Evolutionary conservation across 2,888 invertebrate genomes (phyloP).

Genomic region (Leptinotarsa rubiginosa): DNA sequence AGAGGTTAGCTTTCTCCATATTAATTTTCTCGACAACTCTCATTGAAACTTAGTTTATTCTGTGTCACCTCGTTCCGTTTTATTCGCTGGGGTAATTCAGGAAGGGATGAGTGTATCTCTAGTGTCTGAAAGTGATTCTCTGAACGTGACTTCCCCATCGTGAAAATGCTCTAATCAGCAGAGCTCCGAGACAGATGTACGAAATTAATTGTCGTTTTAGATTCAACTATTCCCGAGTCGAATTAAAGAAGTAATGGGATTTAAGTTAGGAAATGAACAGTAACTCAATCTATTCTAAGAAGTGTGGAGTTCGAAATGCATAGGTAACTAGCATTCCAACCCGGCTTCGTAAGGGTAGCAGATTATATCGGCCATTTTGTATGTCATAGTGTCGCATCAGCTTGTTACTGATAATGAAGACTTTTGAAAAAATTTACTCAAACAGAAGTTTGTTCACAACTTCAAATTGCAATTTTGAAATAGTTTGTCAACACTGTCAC

Average conservation of each 20-base stretch:
- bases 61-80: neutral
- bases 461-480: too few relatives aligned
- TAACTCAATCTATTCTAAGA: too few relatives aligned
- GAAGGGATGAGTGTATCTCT: neutral
- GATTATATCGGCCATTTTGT: too few relatives aligned
- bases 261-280: neutral
- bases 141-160: neutral
- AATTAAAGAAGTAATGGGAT: neutral
- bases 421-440: too few relatives aligned
- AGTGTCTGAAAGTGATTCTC: neutral
- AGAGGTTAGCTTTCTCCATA: too few relatives aligned
- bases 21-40: neutral
- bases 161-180: conserved; percentile 2
- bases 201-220: neutral
- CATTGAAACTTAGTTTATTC: neutral
- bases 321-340: too few relatives aligned
- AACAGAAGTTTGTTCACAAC: too few relatives aligned
- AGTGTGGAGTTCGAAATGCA: too few relatives aligned
- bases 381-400: too few relatives aligned
- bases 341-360: too few relatives aligned
- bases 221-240: neutral
- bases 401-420: too few relatives aligned
- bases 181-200: neutral
- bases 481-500: too few relatives aligned
- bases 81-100: neutral